These are phyloP conservation scores for Aphis gossypii DNA, from an alignment of 1,140 invertebrate genomes.

Conservation along the genomic window DNA sequence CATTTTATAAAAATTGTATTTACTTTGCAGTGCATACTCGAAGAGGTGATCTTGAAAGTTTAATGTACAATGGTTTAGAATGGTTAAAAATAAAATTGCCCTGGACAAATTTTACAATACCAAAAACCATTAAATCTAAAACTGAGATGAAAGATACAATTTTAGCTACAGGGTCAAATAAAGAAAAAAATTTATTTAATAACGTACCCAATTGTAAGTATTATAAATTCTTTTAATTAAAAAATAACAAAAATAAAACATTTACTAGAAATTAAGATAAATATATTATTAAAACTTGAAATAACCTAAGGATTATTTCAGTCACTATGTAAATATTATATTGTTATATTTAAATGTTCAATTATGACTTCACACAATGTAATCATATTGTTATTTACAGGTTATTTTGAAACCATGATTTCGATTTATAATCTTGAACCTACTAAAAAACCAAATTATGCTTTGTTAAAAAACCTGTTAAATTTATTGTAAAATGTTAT, in stretches of 20 bases:
- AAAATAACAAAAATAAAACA: neutral
- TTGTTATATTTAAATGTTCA: no score
- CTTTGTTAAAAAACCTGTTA: slow-evolving; percentile 24
- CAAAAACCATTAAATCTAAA: slow-evolving; percentile 37
- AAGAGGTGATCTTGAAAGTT: slow-evolving; percentile 91
- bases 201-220: slow-evolving; percentile 39
- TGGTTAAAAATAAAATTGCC: slow-evolving; percentile 91
- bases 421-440: slow-evolving; percentile 36
- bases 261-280: neutral
- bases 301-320: no score
- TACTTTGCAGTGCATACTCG: slow-evolving; percentile 78
- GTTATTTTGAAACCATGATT: slow-evolving; percentile 43
- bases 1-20: neutral
- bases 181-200: slow-evolving; percentile 15
- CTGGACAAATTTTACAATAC: slow-evolving; percentile 75
- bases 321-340: neutral
- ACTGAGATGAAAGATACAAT: slow-evolving; percentile 8
- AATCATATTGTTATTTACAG: slow-evolving; percentile 28
- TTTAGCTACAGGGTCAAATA: neutral
- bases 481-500: no score
- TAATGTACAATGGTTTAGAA: slow-evolving; percentile 93
- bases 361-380: no score
- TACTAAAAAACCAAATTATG: slow-evolving; percentile 38
- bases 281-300: neutral
- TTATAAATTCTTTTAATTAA: neutral